phyloP scores from a whole-genome alignment of 2,797 vertebrate genomes.

The Galagoides demidoff region DNA sequence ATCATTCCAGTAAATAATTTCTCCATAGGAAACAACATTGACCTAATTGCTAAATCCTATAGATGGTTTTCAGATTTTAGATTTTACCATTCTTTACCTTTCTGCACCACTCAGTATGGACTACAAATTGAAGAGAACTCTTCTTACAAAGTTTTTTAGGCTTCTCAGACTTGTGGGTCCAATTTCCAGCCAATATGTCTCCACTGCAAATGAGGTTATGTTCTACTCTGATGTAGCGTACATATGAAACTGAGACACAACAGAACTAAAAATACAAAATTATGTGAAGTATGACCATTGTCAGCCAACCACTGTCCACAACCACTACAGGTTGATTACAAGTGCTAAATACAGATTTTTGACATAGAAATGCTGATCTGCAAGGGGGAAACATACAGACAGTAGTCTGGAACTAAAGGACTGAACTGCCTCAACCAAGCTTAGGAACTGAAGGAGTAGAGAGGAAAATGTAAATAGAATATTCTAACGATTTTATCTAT shows the following conservation, averaged over 20 bases:
- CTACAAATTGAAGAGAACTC: background rate
- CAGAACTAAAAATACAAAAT: background rate
- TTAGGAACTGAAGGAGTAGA: background rate
- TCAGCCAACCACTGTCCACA: background rate
- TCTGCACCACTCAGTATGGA: background rate
- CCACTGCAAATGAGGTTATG: background rate
- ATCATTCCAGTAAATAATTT: background rate
- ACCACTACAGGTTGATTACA: background rate
- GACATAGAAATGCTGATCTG: background rate
- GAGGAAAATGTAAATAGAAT: background rate
- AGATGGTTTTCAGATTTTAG: background rate
- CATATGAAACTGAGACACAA: background rate
- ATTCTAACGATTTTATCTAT: background rate
- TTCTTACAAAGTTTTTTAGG: background rate
- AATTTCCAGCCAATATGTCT: background rate
- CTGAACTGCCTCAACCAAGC: background rate
- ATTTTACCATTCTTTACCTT: background rate
- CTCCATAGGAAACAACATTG: background rate
- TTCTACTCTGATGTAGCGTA: background rate
- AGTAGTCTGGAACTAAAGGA: background rate
- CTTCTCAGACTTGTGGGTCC: background rate
- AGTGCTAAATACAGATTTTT: background rate
- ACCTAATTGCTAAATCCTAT: background rate
- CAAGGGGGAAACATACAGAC: background rate
- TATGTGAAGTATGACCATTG: background rate